These are phyloP conservation scores for Balaeniceps rex DNA, from an alignment of 2,113 vertebrate genomes.

Conservation along the genomic window DNA sequence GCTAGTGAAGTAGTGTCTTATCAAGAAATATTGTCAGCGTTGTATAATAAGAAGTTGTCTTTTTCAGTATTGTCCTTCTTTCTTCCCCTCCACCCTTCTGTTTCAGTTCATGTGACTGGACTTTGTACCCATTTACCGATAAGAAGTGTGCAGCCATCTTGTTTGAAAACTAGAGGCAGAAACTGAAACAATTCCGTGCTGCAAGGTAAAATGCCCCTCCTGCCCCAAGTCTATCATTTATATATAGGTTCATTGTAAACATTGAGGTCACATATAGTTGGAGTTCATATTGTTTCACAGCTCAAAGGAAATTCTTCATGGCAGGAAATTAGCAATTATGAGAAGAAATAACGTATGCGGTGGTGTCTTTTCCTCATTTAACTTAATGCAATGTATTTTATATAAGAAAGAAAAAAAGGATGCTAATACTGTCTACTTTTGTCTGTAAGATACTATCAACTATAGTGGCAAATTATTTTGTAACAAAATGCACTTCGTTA, in stretches of 20 bases:
- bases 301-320: background rate
- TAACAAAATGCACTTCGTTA: background rate
- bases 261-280: background rate
- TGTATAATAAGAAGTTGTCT: background rate
- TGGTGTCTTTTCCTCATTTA: background rate
- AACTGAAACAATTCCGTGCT: background rate
- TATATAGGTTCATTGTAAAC: background rate
- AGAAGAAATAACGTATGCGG: background rate
- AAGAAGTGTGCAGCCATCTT: background rate
- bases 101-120: background rate
- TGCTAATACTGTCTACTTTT: background rate
- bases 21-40: background rate
- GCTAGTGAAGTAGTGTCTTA: background rate
- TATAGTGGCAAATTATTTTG: background rate
- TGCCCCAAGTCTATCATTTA: background rate
- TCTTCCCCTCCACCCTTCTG: background rate
- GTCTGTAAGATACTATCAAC: background rate
- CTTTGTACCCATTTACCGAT: background rate
- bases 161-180: background rate
- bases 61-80: background rate
- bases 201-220: constrained; percentile 2
- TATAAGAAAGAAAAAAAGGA: background rate
- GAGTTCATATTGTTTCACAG: background rate
- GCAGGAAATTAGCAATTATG: background rate
- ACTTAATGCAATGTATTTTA: background rate